These are phyloP conservation scores for Pandion haliaetus DNA, from an alignment of 2,113 vertebrate genomes.

Conservation along the genomic window DNA sequence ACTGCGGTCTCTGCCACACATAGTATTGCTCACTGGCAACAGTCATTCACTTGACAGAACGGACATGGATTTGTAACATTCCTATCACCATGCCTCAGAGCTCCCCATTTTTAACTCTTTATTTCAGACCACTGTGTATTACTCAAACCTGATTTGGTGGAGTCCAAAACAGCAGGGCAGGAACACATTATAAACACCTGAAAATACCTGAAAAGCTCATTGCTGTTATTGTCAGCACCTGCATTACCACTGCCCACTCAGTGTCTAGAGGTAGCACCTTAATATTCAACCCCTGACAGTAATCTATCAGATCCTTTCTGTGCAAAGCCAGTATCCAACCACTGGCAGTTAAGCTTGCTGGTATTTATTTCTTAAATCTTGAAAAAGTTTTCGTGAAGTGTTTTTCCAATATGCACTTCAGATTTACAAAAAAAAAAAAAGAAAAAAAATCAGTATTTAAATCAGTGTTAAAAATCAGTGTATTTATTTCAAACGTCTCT, in stretches of 20 bases:
- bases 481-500: neutral
- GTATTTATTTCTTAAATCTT: neutral
- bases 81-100: neutral
- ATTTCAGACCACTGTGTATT: neutral
- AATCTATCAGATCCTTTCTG: neutral
- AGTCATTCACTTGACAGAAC: neutral
- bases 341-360: neutral
- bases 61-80: neutral
- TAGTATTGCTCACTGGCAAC: neutral
- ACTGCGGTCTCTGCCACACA: neutral
- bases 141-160: neutral
- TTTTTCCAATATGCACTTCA: neutral
- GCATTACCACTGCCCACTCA: neutral
- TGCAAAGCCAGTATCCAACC: neutral
- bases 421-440: neutral
- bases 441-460: neutral
- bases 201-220: neutral
- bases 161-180: neutral
- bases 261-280: neutral
- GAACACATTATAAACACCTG: neutral
- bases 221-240: neutral
- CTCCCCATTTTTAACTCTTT: neutral
- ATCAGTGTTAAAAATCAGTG: neutral
- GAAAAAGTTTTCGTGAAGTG: neutral
- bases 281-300: neutral